These are phyloP conservation scores for Scatophagus argus DNA, from an alignment of 2,113 vertebrate species.

Conservation along the genomic window DNA sequence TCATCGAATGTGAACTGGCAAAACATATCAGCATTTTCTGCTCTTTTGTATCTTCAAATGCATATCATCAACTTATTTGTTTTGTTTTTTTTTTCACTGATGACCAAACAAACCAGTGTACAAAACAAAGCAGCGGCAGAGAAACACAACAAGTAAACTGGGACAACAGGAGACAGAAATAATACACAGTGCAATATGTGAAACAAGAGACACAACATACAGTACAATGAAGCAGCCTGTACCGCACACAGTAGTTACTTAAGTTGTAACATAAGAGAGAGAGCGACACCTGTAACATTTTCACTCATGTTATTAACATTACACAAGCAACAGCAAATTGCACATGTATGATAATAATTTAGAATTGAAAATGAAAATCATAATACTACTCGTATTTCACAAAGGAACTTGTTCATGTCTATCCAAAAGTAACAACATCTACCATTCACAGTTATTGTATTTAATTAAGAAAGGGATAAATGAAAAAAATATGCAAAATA, in stretches of 20 bases:
- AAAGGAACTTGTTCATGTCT: not conserved
- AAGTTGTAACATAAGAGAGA: not conserved
- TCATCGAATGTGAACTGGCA: slow-evolving; percentile 18
- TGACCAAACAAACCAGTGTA: slow-evolving; percentile 33
- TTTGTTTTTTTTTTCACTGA: not conserved
- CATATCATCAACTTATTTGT: not conserved
- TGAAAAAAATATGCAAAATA: not conserved
- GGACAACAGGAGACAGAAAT: slow-evolving; percentile 10
- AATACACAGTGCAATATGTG: not conserved
- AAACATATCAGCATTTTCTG: slow-evolving; percentile 33
- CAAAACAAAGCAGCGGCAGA: slow-evolving; percentile 7
- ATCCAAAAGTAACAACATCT: not conserved
- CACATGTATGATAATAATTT: not conserved
- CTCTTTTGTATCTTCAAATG: too few species aligned
- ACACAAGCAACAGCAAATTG: slow-evolving; percentile 6
- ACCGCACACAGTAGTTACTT: slow-evolving; percentile 1
- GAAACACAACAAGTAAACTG: slow-evolving; percentile 1
- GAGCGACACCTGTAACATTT: slow-evolving; percentile 37
- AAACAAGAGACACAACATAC: slow-evolving; percentile 20
- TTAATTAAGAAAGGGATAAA: not conserved
- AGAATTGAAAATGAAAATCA: slow-evolving; percentile 4
- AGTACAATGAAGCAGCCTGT: slow-evolving; percentile 9
- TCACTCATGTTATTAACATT: not conserved
- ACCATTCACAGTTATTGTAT: slow-evolving; percentile 17
- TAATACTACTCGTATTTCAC: slow-evolving; percentile 5